Evolutionary conservation across 1,140 invertebrate species (phyloP).

Genomic region (Neomicropteryx cornuta): DNA sequence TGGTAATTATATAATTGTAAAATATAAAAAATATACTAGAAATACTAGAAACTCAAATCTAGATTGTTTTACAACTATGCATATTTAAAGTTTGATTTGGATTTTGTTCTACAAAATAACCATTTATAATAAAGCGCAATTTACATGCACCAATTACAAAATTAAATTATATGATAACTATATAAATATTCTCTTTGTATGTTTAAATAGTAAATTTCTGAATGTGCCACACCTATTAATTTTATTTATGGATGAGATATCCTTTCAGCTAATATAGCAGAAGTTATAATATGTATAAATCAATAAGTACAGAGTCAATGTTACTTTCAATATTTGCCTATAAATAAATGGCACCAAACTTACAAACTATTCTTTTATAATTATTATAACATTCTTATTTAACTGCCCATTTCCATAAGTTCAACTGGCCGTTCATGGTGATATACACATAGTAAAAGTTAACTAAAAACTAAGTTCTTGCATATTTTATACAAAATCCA

Average conservation of each 20-base stretch:
- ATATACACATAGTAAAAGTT: too few relatives aligned
- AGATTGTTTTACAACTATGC: too few relatives aligned
- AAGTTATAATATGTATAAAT: constrained; percentile 2
- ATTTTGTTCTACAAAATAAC: too few relatives aligned
- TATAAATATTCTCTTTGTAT: background rate
- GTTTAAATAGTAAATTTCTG: background rate
- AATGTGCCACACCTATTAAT: background rate
- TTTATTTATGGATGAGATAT: constrained; percentile 3
- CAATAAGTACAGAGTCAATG: background rate
- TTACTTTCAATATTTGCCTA: background rate
- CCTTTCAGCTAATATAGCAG: background rate
- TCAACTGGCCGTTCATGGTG: too few relatives aligned
- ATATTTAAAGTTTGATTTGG: too few relatives aligned
- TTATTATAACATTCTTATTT: background rate
- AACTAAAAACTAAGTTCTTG: too few relatives aligned
- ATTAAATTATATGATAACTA: background rate
- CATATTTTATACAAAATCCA: too few relatives aligned
- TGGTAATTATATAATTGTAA: too few relatives aligned
- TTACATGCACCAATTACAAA: background rate
- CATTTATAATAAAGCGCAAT: background rate
- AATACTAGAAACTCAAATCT: too few relatives aligned
- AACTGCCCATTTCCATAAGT: too few relatives aligned
- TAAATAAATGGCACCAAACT: background rate
- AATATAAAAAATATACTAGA: too few relatives aligned
- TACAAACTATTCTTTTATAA: background rate